Percentiles rank a stretch among this genome's conserved stretches.
These are phyloP conservation scores for Echinometra lucunter DNA, from an alignment of 53 echinoderm and acorn worm genomes.

Conservation along the genomic window DNA sequence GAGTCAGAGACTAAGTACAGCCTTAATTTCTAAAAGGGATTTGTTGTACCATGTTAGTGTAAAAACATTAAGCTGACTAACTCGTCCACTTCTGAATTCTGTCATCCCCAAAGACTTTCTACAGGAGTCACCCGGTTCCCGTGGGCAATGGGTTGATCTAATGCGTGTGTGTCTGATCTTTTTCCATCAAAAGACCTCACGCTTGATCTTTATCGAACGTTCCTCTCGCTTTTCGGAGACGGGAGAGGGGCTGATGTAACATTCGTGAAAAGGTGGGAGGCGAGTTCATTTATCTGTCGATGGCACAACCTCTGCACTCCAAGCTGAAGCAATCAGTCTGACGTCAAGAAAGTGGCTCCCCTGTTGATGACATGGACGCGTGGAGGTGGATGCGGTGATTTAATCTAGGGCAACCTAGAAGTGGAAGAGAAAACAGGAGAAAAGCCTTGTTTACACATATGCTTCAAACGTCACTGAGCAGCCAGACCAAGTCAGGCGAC, in stretches of 20 bases:
- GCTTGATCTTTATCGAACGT: too few species aligned
- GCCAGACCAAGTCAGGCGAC: not conserved
- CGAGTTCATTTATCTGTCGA: not conserved
- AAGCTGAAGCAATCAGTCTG: not conserved
- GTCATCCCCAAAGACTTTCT: too few species aligned
- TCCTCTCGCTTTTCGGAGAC: not conserved
- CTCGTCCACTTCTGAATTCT: too few species aligned
- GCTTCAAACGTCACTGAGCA: not conserved
- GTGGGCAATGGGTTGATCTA: too few species aligned
- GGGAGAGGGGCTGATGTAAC: not conserved
- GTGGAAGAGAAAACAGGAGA: not conserved
- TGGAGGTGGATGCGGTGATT: not conserved
- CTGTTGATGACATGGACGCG: not conserved
- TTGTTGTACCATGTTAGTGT: too few species aligned
- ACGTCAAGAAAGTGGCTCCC: not conserved
- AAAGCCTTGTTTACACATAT: not conserved
- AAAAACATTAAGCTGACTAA: too few species aligned
- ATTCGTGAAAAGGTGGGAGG: not conserved
- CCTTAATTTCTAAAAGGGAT: too few species aligned
- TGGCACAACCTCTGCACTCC: constrained; percentile 10
- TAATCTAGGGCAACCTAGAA: not conserved
- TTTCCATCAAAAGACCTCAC: not conserved
- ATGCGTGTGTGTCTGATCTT: not conserved
- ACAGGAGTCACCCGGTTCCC: too few species aligned
- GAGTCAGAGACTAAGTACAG: too few species aligned